Percentiles rank a stretch among this genome's conserved stretches.
Evolutionary conservation across 2,888 invertebrate species (phyloP).

Genomic region (Tricholauxania praeusta): DNA sequence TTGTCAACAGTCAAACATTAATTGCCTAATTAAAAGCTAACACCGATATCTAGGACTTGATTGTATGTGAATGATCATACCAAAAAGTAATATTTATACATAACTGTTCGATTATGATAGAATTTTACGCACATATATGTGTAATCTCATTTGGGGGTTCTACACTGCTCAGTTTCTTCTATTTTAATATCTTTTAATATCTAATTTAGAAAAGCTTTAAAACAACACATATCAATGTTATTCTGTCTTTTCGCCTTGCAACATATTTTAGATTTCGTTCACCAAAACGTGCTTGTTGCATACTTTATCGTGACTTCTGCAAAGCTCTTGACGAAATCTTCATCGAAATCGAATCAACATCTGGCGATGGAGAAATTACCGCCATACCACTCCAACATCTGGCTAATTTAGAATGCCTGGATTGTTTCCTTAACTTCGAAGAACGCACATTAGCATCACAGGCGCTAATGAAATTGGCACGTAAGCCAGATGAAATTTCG

Average conservation of each 20-base stretch:
- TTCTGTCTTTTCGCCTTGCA: background rate
- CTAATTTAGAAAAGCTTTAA: background rate
- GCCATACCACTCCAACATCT: constrained; percentile 78
- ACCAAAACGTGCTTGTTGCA: constrained; percentile 71
- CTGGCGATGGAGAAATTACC: constrained; percentile 77
- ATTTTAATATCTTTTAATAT: background rate
- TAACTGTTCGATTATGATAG: too few relatives aligned
- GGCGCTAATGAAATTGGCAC: constrained; percentile 78
- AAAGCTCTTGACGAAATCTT: constrained; percentile 78
- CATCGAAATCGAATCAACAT: constrained; percentile 74
- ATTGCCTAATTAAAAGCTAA: too few relatives aligned
- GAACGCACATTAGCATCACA: constrained; percentile 75
- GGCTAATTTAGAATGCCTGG: constrained; percentile 74
- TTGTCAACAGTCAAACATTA: too few relatives aligned
- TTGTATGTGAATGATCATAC: too few relatives aligned
- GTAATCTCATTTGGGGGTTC: too few relatives aligned
- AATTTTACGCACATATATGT: too few relatives aligned
- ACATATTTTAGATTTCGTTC: constrained; percentile 72
- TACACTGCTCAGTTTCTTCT: background rate
- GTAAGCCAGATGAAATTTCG: constrained; percentile 75
- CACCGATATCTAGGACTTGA: too few relatives aligned
- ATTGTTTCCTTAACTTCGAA: constrained; percentile 78
- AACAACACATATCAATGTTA: background rate
- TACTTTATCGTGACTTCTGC: constrained; percentile 79
- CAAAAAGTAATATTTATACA: too few relatives aligned